A percentile compares a stretch with the other conserved stretches of the same genome.
Conservation (phyloP, 2,888 invertebrate species). For the Chrysolina americana region DNA sequence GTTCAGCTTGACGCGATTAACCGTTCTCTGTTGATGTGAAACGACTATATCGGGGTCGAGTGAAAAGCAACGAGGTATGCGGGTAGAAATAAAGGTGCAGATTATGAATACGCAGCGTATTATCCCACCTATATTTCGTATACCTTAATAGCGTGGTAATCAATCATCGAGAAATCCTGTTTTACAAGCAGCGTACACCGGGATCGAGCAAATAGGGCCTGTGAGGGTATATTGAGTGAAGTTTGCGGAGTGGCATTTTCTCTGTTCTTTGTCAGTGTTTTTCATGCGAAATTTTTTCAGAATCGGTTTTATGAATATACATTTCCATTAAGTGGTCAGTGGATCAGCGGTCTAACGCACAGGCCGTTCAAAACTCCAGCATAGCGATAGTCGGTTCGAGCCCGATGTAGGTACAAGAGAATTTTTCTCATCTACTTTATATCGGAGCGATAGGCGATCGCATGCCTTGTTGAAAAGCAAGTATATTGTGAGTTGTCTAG, state of each 20-base stretch:
- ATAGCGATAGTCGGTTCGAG: no score
- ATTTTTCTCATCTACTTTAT: no score
- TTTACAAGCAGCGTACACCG: conserved; percentile 39
- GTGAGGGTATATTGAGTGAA: neutral
- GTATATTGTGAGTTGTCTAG: no score
- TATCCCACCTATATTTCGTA: conserved; percentile 57
- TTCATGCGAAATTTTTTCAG: neutral
- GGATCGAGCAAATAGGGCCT: neutral
- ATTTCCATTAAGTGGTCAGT: no score
- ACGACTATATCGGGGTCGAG: conserved; percentile 46
- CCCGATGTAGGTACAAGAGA: no score
- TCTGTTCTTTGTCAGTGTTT: neutral
- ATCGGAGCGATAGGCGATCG: no score
- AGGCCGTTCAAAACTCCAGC: no score
- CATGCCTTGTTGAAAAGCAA: no score
- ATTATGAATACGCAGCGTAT: conserved; percentile 59
- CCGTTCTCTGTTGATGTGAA: conserved; percentile 53
- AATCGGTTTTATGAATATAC: no score
- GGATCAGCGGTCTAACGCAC: no score
- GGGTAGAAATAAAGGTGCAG: conserved; percentile 60
- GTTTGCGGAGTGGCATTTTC: neutral
- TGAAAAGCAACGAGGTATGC: conserved; percentile 53
- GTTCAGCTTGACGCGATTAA: conserved; percentile 53
- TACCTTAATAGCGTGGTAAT: conserved; percentile 54
- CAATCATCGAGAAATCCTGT: conserved; percentile 56